Evolutionary conservation across 1,140 invertebrate genomes (phyloP), one percentile per base, ranked within the genome.

Genomic region (Lethocerus indicus): DNA sequence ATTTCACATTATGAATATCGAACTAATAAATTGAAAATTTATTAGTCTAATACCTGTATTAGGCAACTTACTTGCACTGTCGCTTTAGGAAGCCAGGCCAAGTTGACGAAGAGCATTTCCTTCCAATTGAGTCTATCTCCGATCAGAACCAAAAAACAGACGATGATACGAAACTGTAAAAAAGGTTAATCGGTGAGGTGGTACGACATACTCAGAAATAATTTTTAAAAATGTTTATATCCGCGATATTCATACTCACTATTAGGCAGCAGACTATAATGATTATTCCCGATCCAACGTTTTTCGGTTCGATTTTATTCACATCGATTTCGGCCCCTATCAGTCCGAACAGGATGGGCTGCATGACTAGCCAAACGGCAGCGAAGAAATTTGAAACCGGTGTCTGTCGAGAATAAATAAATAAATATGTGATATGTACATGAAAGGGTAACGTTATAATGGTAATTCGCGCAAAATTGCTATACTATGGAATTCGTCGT

Each of bases 41-140:
- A n/a, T n/a, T n/a, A n/a, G n/a, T n/a, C n/a, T n/a, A n/a, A n/a
- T n/a, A n/a, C n/a, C n/a, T n/a, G n/a, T n/a, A n/a, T n/a, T n/a
- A n/a, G n/a, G n/a, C n/a, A n/a, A n/a, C n/a, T n/a, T n/a, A n/a
- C 76, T 72, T 78, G 78, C 24, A 81, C 77, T 49, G 78, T 80
- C 51, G 78, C 82, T 64, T 85, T 85, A 23, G 82, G 81, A 49
- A 83, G 66, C 78, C 81, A 83, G 39, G 79, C 76, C 54, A 83
- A 60, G 41, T 77, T 71, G 49, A 83, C 70, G 65, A 84, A 84
- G 42, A 77, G 55, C 56, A 69, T 70, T 64, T 83, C 81, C 59
- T 74, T 80, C 32, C 67, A 54, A 58, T 67, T 77, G 32, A 83
- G 42, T n/a, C 25, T 27, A 28, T 28, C 20, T 3, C 25, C 42